These are phyloP conservation scores for Brachionus plicatilis DNA, from an alignment of 1,140 invertebrate genomes.

Conservation along the genomic window DNA sequence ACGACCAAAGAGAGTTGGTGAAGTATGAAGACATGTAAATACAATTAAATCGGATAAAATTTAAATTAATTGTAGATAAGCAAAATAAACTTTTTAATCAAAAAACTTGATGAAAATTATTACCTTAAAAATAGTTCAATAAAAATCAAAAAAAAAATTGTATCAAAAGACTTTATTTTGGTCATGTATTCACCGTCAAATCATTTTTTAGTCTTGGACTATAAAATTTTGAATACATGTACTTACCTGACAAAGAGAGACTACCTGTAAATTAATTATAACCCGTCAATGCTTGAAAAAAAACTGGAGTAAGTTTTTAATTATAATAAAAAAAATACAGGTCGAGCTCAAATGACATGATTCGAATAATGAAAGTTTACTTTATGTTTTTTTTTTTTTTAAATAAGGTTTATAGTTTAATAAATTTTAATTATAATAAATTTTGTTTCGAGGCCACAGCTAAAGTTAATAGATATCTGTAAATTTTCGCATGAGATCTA, in stretches of 20 bases:
- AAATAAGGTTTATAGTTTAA: slow-evolving; percentile 14
- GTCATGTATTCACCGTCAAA: not conserved
- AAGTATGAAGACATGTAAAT: slow-evolving; percentile 2
- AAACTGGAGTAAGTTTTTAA: slow-evolving; percentile 31
- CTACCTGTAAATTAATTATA: not conserved
- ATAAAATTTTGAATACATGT: not conserved
- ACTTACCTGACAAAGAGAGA: not conserved
- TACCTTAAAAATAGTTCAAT: not conserved
- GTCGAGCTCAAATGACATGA: slow-evolving; percentile 23
- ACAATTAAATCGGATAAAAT: not conserved
- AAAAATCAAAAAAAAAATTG: not conserved
- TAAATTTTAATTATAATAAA: not conserved
- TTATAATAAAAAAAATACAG: slow-evolving; percentile 34
- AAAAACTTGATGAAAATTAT: too few relatives aligned
- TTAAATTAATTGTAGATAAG: not conserved
- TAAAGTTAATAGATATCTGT: not conserved
- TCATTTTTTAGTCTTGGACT: not conserved
- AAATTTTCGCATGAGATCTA: not conserved
- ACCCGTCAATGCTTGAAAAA: slow-evolving; percentile 5
- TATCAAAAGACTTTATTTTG: not conserved
- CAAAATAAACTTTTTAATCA: not conserved
- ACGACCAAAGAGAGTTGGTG: not conserved
- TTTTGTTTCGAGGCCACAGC: not conserved
- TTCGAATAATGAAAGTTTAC: not conserved
- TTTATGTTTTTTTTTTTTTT: not conserved